Percentiles rank a stretch among this genome's conserved stretches.
These are phyloP conservation scores for Hydraecia micacea DNA, from an alignment of 2,888 invertebrate genomes.

Conservation along the genomic window DNA sequence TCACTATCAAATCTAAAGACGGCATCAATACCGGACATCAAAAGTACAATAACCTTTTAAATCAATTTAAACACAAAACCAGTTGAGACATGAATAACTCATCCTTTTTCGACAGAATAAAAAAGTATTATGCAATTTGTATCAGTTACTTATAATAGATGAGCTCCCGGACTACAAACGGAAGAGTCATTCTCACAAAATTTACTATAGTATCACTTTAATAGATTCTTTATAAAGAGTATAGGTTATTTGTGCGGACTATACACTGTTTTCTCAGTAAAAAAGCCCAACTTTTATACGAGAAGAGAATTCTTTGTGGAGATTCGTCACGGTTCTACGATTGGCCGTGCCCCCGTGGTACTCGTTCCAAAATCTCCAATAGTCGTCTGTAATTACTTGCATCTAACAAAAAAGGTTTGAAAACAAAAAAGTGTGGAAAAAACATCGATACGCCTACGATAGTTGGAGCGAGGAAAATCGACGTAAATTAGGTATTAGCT, in stretches of 20 bases:
- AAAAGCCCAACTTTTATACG: slow-evolving; percentile 76
- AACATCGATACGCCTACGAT: slow-evolving; percentile 66
- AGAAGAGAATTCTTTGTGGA: slow-evolving; percentile 77
- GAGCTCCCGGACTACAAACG: slow-evolving; percentile 65
- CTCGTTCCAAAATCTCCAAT: slow-evolving; percentile 76
- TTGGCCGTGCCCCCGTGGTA: slow-evolving; percentile 62
- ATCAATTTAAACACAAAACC: slow-evolving; percentile 67
- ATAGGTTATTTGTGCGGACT: slow-evolving; percentile 78
- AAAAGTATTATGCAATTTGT: slow-evolving; percentile 68
- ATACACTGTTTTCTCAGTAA: slow-evolving; percentile 68
- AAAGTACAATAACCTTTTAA: slow-evolving; percentile 69
- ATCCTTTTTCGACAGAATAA: slow-evolving; percentile 53
- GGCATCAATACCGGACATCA: slow-evolving; percentile 57
- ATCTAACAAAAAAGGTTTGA: slow-evolving; percentile 76
- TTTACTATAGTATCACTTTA: slow-evolving; percentile 63
- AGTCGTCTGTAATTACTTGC: slow-evolving; percentile 81
- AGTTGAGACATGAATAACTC: slow-evolving; percentile 58
- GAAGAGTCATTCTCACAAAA: slow-evolving; percentile 65
- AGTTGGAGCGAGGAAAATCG: slow-evolving; percentile 83
- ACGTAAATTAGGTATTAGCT: slow-evolving; percentile 79
- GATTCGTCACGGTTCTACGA: slow-evolving; percentile 76
- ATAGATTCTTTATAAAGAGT: slow-evolving; percentile 81
- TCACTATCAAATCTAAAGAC: slow-evolving; percentile 53
- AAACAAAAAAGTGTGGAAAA: slow-evolving; percentile 65
- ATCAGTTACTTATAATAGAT: slow-evolving; percentile 66